A percentile compares a stretch with the other conserved stretches of the same genome.
phyloP scores from a whole-genome alignment of 2,113 vertebrate genomes.

The Ictalurus punctatus region DNA sequence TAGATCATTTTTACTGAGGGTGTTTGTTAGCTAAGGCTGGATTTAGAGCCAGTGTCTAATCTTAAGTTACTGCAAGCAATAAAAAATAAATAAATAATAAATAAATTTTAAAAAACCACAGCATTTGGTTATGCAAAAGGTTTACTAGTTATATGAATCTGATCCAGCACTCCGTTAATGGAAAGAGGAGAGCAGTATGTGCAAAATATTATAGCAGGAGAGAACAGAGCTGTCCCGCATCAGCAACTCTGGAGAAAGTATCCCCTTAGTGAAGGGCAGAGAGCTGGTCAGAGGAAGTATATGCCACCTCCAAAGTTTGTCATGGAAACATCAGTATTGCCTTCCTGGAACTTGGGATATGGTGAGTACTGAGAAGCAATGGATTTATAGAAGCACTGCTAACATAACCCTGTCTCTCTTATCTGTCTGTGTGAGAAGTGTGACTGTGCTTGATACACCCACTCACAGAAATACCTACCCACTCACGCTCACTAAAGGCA shows the following conservation, averaged over 20 bases:
- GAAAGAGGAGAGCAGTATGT: background rate
- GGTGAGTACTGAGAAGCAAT: background rate
- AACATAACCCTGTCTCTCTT: background rate
- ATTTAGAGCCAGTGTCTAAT: background rate
- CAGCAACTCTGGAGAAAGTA: background rate
- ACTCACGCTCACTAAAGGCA: background rate
- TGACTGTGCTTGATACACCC: background rate
- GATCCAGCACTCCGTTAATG: background rate
- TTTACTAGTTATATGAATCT: background rate
- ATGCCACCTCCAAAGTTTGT: background rate
- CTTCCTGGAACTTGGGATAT: background rate
- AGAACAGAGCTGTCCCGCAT: background rate
- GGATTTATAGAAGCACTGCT: too few species aligned
- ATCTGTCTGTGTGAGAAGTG: background rate
- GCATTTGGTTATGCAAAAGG: background rate
- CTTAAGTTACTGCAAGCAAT: too few species aligned
- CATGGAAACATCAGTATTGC: background rate
- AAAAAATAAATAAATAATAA: too few species aligned
- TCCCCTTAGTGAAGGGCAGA: background rate
- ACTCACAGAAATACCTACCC: background rate
- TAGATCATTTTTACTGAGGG: background rate
- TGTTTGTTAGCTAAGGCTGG: background rate
- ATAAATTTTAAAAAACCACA: too few species aligned
- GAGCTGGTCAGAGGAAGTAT: background rate
- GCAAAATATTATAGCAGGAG: background rate